Conservation (phyloP, 2,797 vertebrate species). For the Octomys mimax region DNA sequence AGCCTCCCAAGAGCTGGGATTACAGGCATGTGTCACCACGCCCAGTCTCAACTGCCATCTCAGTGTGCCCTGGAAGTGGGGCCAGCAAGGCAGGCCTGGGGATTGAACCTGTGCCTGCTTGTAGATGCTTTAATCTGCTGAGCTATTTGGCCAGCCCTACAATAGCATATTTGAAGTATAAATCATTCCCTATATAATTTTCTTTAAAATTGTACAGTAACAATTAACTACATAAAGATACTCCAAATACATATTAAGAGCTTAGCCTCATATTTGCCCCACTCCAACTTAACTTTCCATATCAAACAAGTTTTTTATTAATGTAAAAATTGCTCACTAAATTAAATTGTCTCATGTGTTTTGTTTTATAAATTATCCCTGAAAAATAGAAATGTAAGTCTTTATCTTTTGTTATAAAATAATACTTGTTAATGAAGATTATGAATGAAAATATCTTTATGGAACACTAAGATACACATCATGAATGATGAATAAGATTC, state of each 20-base stretch:
- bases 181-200: background rate
- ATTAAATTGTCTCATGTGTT: background rate
- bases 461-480: background rate
- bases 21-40: too few species aligned
- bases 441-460: conserved; percentile 12
- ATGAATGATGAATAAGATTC: background rate
- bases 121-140: too few species aligned
- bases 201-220: background rate
- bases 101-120: too few species aligned
- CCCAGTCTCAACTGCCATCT: too few species aligned
- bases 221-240: background rate
- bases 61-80: too few species aligned
- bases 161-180: background rate
- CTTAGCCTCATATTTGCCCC: background rate
- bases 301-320: background rate
- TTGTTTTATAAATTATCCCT: background rate
- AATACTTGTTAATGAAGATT: background rate
- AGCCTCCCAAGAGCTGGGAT: too few species aligned
- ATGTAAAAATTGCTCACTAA: background rate
- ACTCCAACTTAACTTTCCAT: background rate
- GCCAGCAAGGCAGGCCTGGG: too few species aligned
- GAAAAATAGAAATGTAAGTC: background rate
- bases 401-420: background rate
- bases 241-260: background rate
- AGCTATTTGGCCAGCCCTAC: background rate